Conservation (phyloP, 1,140 invertebrate species). For the Maniola jurtina region DNA sequence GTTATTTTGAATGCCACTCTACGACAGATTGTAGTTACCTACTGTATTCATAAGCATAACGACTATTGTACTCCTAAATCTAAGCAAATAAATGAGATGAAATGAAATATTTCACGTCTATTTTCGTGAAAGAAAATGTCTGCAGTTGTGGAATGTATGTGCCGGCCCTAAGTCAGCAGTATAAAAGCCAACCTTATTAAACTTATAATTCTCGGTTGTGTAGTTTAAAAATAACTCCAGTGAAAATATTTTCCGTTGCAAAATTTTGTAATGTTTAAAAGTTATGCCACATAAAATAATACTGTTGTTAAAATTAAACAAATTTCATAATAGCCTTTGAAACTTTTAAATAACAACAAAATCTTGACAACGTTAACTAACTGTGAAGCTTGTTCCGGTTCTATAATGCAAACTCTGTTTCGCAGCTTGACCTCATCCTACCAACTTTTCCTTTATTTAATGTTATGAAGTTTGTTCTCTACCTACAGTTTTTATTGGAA, state of each 20-base stretch:
- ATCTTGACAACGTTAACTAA: constrained; percentile 14
- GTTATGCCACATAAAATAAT: neutral
- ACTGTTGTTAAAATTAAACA: neutral
- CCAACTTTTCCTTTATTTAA: constrained; percentile 8
- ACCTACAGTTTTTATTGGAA: too few relatives aligned
- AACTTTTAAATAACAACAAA: constrained; percentile 13
- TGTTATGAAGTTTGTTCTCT: neutral
- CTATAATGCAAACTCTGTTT: constrained; percentile 14
- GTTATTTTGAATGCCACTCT: too few relatives aligned
- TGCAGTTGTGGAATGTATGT: too few relatives aligned
- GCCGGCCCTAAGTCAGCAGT: too few relatives aligned
- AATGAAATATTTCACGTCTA: too few relatives aligned
- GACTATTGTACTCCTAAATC: too few relatives aligned
- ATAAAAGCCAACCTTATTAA: too few relatives aligned
- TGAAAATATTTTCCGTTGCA: neutral
- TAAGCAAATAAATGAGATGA: too few relatives aligned
- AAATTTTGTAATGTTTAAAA: neutral
- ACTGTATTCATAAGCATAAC: too few relatives aligned
- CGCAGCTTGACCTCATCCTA: constrained; percentile 15
- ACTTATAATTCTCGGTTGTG: too few relatives aligned
- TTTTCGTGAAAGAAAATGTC: too few relatives aligned
- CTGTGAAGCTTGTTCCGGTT: constrained; percentile 15
- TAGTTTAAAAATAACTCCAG: neutral
- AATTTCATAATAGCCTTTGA: neutral
- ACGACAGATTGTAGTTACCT: too few relatives aligned